phyloP scores from a whole-genome alignment of 2,113 vertebrate genomes.

The Oryzias woworae region DNA sequence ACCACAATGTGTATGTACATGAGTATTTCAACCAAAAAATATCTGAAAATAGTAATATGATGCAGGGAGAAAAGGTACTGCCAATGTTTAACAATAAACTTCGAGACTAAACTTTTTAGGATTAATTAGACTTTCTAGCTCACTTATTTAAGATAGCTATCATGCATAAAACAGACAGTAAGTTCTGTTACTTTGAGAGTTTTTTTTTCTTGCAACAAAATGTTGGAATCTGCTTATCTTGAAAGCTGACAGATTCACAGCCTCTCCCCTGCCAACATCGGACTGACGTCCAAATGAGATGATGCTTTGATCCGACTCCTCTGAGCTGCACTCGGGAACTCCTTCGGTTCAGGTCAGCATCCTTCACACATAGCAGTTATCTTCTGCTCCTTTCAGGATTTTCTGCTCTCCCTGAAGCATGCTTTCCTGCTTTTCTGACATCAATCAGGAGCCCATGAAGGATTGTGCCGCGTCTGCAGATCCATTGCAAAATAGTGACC shows the following conservation, averaged over 20 bases:
- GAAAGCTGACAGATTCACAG: constrained; percentile 26
- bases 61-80: constrained; percentile 18
- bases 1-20: constrained; percentile 53
- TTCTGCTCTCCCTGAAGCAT: constrained; percentile 47
- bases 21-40: constrained; percentile 48
- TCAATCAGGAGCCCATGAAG: constrained; percentile 50
- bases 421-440: constrained; percentile 46
- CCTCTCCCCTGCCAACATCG: constrained; percentile 21
- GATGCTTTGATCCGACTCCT: constrained; percentile 17
- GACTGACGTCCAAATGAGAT: constrained; percentile 30
- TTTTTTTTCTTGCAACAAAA: constrained; percentile 25
- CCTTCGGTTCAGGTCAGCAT: constrained; percentile 37
- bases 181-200: constrained; percentile 14
- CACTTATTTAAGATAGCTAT: background rate
- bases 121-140: constrained; percentile 5
- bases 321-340: constrained; percentile 19
- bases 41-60: constrained; percentile 39
- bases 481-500: constrained; percentile 23
- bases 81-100: constrained; percentile 11
- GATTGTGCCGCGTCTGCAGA: constrained; percentile 35
- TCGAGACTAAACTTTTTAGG: constrained; percentile 1
- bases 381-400: constrained; percentile 27
- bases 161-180: constrained; percentile 20
- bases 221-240: constrained; percentile 27
- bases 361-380: constrained; percentile 32